Base-by-base conservation (phyloP, 1,140 invertebrate species). In the Bombus soroeensis region DNA sequence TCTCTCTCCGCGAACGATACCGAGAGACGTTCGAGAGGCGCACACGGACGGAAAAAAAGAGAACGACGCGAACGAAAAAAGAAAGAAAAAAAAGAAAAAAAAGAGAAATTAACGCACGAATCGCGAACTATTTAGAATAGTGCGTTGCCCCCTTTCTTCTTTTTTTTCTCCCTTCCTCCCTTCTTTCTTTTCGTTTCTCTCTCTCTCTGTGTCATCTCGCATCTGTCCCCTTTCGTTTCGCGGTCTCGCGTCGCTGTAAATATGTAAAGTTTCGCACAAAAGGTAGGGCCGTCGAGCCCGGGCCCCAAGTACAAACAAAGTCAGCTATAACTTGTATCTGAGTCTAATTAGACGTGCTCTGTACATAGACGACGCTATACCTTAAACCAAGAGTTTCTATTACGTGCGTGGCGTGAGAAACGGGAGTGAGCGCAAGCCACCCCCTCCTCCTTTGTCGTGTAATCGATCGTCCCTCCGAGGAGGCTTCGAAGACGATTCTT, bases 281-380 rank as follows among this genome's bases (percentile, higher is more conserved):
- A 72, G 41, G 73, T 57, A 37, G 94, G 94, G 93, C 92, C 91
- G 93, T 92, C 32, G 93, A 91, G 93, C 93, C 94, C 94, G 93
- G 94, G 94, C 94, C 94, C 94, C 94, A 95, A 95, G 94, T 95
- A 95, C 95, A 95, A 95, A 95, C 92, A 90, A 94, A 94, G 94
- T 94, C 93, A 94, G 91, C 93, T 94, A 66, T 66, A 66, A 89
- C 87, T 91, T 92, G 90, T 93, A 93, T 94, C 92, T 53, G 93
- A 94, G 92, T 94, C 93, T 93, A 93, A 92, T 92, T 81, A 88
- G 77, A 82, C 79, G 57, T 57, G 73, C 72, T 59, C 82, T 90
- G 88, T 83, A 87, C 39, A 88, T 87, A 89, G 66, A 82, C 76
- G 85, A 75, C 77, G 22, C 28, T 41, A 32, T 37, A 53, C n/a